These are phyloP conservation scores for Intellagama lesueurii DNA, from an alignment of 2,797 vertebrate species.

Conservation along the genomic window DNA sequence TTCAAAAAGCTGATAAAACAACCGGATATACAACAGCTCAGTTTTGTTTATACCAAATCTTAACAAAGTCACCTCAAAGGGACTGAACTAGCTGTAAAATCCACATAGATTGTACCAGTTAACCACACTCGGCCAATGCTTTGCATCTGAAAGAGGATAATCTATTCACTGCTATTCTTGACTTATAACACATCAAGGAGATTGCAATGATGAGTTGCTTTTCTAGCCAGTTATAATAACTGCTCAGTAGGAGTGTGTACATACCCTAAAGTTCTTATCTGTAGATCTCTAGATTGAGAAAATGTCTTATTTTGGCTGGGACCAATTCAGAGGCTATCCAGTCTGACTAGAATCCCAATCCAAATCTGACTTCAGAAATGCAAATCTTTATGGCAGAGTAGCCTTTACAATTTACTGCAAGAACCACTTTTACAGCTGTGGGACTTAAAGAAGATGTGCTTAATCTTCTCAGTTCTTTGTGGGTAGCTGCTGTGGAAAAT, in stretches of 20 bases:
- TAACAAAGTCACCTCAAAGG: conserved; percentile 54
- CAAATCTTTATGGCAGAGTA: not conserved
- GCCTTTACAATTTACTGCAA: no score
- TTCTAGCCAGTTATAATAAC: conserved; percentile 31
- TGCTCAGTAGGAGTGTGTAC: conserved; percentile 44
- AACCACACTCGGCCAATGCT: conserved; percentile 66
- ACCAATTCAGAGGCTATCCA: not conserved
- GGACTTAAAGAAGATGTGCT: no score
- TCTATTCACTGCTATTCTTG: conserved; percentile 43
- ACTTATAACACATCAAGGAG: conserved; percentile 50
- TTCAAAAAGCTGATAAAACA: conserved; percentile 49
- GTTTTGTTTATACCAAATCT: conserved; percentile 52
- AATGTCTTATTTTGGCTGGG: conserved; percentile 10
- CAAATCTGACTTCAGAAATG: not conserved
- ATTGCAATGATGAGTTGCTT: conserved; percentile 32
- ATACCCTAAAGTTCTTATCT: conserved; percentile 20
- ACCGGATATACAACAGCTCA: conserved; percentile 18
- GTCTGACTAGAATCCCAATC: not conserved
- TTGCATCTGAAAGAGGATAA: conserved; percentile 69
- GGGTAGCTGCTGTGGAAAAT: no score
- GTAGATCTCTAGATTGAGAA: conserved; percentile 14
- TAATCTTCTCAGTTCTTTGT: no score
- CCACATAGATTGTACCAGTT: conserved; percentile 56
- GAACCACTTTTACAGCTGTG: no score
- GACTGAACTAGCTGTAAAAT: conserved; percentile 58